Base-by-base conservation (phyloP, 2,113 vertebrate species). In the Rhadina sibilatrix region DNA sequence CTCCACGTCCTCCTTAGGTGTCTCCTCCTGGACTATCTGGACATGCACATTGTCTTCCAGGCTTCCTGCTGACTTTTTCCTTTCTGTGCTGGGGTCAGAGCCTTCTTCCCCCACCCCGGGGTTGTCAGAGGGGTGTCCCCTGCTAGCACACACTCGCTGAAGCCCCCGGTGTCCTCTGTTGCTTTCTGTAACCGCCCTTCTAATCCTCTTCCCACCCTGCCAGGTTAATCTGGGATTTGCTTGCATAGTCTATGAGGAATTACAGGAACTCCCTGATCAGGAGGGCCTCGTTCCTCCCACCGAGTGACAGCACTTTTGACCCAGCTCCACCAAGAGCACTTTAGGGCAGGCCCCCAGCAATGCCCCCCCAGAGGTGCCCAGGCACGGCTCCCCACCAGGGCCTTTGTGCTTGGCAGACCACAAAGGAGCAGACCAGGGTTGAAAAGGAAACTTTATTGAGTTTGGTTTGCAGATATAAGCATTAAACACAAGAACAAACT, bases 211-310 rank as follows among this genome's bases (percentile, higher is more conserved):
- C 64, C 84, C 68, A 68, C 57, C 38, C 88, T 89, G 49, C 6
- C 78, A 95, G 96, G 97, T 97, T 96, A 97, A 97, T 96, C 96
- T 69, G 66, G 93, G 96, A 97, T 97, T 97, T 96, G 88, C 91
- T 77, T 89, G 92, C 89, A 90, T 61, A 31, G 27, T 52, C 76
- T 63, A 27, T 66, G 52, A 66, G 83, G 93, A 94, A 94, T 96
- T 95, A 95, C 53, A 96, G 84, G 88, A 93, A 65, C 84, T 86
- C 86, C 86, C 69, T 75, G 27, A 33, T 47, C 35, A 84, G 87
- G 59, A 76, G 31, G 35, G 14, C 66, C 53, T 49, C 0, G 0
- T 44, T 83, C 72, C 57, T 91, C 50, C 68, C 42, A 9, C 33
- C 2, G 4, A 38, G 30, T 46, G 66, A 70, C 64, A 63, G 59